Conservation (phyloP, 2,888 invertebrate species). For the Linyphia triangularis region DNA sequence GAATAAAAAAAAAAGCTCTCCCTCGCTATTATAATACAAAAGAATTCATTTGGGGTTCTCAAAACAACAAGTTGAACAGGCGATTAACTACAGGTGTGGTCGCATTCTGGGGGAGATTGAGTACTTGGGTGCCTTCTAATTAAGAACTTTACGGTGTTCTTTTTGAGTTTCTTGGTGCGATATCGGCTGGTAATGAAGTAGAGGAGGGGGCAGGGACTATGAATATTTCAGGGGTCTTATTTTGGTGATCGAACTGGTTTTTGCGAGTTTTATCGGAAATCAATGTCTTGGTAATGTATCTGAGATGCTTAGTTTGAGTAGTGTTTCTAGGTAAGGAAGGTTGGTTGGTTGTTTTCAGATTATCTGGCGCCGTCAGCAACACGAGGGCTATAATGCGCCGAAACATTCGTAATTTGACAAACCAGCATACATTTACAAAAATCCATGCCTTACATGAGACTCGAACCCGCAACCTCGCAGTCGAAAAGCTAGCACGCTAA, state of each 20-base stretch:
- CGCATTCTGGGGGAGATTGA: slow-evolving; percentile 35
- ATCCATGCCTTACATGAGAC: too few species aligned
- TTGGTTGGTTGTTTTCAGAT: too few species aligned
- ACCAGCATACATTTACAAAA: too few species aligned
- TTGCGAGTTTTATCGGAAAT: background rate
- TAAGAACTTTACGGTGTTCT: slow-evolving; percentile 63
- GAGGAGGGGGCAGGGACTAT: background rate
- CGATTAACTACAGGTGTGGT: slow-evolving; percentile 73
- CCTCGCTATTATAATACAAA: slow-evolving; percentile 45
- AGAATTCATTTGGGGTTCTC: slow-evolving; percentile 58
- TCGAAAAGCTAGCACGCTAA: too few species aligned
- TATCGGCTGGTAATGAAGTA: slow-evolving; percentile 42
- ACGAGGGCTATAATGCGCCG: too few species aligned
- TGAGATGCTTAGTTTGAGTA: too few species aligned
- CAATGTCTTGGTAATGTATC: background rate
- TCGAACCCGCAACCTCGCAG: too few species aligned
- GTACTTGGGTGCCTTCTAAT: slow-evolving; percentile 43
- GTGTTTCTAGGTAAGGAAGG: too few species aligned
- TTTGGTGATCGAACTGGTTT: background rate
- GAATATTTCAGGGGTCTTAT: slow-evolving; percentile 36
- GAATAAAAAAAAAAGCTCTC: slow-evolving; percentile 19
- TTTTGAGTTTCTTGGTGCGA: slow-evolving; percentile 45
- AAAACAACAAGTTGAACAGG: slow-evolving; percentile 68
- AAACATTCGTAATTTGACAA: too few species aligned
- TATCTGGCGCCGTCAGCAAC: too few species aligned